phyloP scores from a whole-genome alignment of 1,140 invertebrate genomes.

The Ladona fulva region DNA sequence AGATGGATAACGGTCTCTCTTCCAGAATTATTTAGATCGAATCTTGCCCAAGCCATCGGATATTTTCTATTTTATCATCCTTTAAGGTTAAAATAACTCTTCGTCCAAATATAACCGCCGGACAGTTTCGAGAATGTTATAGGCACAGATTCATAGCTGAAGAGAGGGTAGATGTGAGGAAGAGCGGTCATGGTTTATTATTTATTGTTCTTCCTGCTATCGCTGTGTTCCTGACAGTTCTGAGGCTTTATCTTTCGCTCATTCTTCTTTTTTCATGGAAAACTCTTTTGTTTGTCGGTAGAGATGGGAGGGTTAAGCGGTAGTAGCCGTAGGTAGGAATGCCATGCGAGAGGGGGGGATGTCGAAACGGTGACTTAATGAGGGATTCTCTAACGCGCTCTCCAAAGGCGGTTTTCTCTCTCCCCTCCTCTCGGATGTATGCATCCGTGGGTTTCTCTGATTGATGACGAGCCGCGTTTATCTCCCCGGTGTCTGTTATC shows the following conservation, averaged over 20 bases:
- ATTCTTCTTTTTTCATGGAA: neutral
- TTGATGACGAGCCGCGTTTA: neutral
- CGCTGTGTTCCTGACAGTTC: neutral
- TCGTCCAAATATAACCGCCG: too few species aligned
- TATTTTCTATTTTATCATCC: too few species aligned
- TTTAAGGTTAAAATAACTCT: too few species aligned
- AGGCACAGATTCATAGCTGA: too few species aligned
- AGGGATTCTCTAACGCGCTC: neutral
- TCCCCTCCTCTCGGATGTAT: neutral
- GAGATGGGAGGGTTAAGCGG: neutral
- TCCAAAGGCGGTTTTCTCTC: neutral
- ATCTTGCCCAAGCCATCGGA: too few species aligned
- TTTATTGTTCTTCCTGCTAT: slow-evolving; percentile 10
- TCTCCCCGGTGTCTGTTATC: neutral
- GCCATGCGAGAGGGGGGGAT: neutral
- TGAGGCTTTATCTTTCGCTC: neutral
- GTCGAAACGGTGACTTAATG: slow-evolving; percentile 8
- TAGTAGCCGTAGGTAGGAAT: neutral
- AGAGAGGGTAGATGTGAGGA: neutral
- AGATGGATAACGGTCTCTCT: too few species aligned
- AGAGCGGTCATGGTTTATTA: neutral
- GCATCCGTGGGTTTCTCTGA: slow-evolving; percentile 6
- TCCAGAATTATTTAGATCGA: too few species aligned
- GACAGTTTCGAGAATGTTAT: too few species aligned
- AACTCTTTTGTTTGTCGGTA: neutral